Conservation (phyloP, 2,888 invertebrate genomes). For the Halocaridina rubra region DNA sequence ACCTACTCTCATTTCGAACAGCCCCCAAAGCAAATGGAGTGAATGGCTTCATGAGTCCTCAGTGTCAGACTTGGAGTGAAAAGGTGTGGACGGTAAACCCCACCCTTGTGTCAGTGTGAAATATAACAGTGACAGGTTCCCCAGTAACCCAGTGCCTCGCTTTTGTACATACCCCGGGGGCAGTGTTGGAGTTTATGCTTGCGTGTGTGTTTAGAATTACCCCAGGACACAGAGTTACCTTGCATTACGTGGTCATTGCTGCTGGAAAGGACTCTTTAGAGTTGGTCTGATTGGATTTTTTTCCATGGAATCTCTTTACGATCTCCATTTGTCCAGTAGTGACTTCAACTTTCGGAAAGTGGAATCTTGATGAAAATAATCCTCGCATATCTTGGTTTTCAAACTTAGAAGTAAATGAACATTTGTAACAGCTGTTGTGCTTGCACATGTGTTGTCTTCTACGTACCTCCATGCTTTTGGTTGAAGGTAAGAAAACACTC, state of each 20-base stretch:
- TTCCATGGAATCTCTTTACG: too few species aligned
- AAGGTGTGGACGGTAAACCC: slow-evolving; percentile 21
- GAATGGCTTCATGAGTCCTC: slow-evolving; percentile 10
- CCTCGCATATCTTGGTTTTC: too few species aligned
- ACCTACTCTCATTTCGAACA: background rate
- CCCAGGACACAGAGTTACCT: too few species aligned
- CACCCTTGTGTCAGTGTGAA: background rate
- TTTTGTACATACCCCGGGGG: slow-evolving; percentile 20
- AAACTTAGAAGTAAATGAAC: slow-evolving; percentile 27
- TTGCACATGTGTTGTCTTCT: slow-evolving; percentile 32
- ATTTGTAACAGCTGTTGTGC: background rate
- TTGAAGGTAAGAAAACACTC: slow-evolving; percentile 50
- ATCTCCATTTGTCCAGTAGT: too few species aligned
- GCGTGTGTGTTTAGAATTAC: background rate
- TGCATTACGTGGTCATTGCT: too few species aligned
- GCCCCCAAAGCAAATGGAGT: background rate
- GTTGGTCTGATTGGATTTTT: too few species aligned
- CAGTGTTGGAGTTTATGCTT: background rate
- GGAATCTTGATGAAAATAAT: too few species aligned
- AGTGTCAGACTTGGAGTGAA: slow-evolving; percentile 31
- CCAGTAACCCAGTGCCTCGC: slow-evolving; percentile 46
- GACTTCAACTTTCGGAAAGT: too few species aligned
- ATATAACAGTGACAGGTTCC: slow-evolving; percentile 3
- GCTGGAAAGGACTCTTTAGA: too few species aligned
- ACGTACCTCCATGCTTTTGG: slow-evolving; percentile 46